Percentiles rank a stretch among this genome's conserved stretches.
Evolutionary conservation across 2,113 vertebrate species (phyloP).

Genomic region (Neotragus pygmaeus): DNA sequence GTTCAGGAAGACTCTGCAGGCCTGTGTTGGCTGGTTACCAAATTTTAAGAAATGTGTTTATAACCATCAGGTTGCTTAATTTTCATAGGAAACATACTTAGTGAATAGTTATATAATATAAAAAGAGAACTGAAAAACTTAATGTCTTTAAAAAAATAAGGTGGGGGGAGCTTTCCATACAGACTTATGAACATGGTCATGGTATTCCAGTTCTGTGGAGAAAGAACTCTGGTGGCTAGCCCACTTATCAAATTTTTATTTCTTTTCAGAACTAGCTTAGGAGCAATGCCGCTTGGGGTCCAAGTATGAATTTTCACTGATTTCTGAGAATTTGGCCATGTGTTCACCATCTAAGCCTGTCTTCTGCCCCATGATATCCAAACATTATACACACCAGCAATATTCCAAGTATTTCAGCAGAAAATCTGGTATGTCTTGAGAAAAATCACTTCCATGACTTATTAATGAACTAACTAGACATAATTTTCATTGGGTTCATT

Average conservation of each 20-base stretch:
- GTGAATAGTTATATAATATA: neutral
- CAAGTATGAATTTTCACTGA: neutral
- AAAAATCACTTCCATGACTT: constrained; percentile 49
- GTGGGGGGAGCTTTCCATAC: neutral
- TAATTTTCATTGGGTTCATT: constrained; percentile 40
- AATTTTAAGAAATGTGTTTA: neutral
- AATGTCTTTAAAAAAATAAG: neutral
- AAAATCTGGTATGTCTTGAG: constrained; percentile 29
- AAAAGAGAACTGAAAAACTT: neutral
- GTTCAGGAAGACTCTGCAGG: neutral
- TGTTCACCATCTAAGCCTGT: neutral
- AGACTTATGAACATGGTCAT: neutral
- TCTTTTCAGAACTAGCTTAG: constrained; percentile 29
- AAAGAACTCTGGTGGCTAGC: neutral
- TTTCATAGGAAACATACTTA: neutral
- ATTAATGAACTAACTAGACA: constrained; percentile 32
- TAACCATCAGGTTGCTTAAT: neutral
- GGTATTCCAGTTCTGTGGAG: neutral
- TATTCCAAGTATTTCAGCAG: neutral
- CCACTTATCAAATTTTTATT: neutral
- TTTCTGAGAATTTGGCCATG: neutral
- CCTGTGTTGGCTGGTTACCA: neutral
- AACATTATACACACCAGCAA: neutral
- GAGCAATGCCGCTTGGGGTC: neutral
- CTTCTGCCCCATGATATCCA: neutral